Percentiles rank a stretch among this genome's conserved stretches.
Evolutionary conservation across 2,888 invertebrate species (phyloP).

Genomic region (Coecobrya sp.): DNA sequence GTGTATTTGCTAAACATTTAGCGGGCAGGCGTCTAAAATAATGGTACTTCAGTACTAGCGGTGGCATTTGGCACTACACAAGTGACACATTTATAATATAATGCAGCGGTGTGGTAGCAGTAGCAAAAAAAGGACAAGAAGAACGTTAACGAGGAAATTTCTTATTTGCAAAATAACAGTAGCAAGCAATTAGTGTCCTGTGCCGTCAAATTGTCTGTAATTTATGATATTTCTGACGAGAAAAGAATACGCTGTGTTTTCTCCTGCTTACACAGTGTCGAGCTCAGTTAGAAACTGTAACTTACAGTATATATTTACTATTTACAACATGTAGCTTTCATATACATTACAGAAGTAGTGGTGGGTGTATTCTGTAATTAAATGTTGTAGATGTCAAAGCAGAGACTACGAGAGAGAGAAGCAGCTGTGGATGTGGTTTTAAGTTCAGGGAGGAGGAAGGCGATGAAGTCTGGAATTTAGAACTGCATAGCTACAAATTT

Average conservation of each 20-base stretch:
- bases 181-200: slow-evolving; percentile 70
- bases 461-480: background rate
- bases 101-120: background rate
- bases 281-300: no score
- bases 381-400: slow-evolving; percentile 35
- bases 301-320: no score
- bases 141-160: slow-evolving; percentile 44
- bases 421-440: slow-evolving; percentile 44
- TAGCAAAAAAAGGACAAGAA: background rate
- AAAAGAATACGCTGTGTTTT: slow-evolving; percentile 59
- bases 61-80: slow-evolving; percentile 7
- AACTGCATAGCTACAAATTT: slow-evolving; percentile 25
- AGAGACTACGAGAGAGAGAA: background rate
- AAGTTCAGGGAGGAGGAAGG: background rate
- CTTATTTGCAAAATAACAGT: slow-evolving; percentile 59
- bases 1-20: background rate
- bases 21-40: background rate
- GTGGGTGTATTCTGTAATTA: slow-evolving; percentile 39
- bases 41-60: background rate
- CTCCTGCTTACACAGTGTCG: background rate
- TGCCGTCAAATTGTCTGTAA: slow-evolving; percentile 71
- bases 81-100: background rate
- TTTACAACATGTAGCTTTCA: no score
- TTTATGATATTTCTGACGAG: slow-evolving; percentile 77
- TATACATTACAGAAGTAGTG: no score